A percentile compares a stretch with the other conserved stretches of the same genome.
phyloP scores from a whole-genome alignment of 2,113 vertebrate species.

The Phoenicopterus ruber region DNA sequence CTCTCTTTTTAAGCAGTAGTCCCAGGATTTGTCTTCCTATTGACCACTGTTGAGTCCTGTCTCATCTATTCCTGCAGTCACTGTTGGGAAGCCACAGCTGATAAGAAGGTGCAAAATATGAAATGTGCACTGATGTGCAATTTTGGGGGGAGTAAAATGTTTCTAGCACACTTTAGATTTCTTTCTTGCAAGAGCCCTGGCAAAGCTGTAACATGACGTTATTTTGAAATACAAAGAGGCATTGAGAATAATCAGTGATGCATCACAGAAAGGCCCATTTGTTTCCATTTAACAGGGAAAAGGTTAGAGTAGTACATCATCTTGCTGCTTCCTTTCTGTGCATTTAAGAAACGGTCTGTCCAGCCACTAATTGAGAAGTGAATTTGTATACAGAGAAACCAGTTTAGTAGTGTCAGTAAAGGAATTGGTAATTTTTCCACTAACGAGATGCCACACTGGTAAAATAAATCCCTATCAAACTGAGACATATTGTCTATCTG shows the following conservation, averaged over 20 bases:
- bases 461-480: not conserved
- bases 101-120: not conserved
- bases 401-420: not conserved
- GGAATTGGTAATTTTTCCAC: not conserved
- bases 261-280: conserved; percentile 32
- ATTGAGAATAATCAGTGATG: conserved; percentile 45
- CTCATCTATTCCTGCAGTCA: not conserved
- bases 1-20: not conserved
- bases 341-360: not conserved
- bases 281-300: conserved; percentile 56
- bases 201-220: not conserved
- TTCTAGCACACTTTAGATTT: not conserved
- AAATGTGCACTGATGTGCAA: not conserved
- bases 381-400: not conserved
- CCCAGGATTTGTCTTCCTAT: not conserved
- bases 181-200: not conserved
- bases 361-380: conserved; percentile 15
- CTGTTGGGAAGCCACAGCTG: not conserved
- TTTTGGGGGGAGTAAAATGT: not conserved
- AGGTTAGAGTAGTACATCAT: conserved; percentile 62
- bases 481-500: not conserved
- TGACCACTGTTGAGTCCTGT: not conserved
- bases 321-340: not conserved
- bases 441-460: not conserved
- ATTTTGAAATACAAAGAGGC: conserved; percentile 43